These are phyloP conservation scores for Alcis repandata DNA, from an alignment of 2,888 invertebrate genomes.

Conservation along the genomic window DNA sequence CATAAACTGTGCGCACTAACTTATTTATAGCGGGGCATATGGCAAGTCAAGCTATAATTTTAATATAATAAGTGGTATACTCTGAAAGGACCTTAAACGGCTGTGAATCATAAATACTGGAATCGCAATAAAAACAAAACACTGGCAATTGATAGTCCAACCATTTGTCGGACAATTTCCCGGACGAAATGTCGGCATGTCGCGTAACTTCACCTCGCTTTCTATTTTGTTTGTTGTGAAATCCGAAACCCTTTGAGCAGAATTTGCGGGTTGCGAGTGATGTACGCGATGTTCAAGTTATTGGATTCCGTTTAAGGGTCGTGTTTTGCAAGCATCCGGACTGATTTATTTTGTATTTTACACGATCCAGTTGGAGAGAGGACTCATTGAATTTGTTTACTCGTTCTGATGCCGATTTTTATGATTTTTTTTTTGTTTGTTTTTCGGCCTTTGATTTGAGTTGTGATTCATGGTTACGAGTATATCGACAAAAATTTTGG, in stretches of 20 bases:
- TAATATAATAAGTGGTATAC: background rate
- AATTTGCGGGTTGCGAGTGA: constrained; percentile 53
- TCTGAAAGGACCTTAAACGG: background rate
- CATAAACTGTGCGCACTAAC: too few species aligned
- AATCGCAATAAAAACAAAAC: constrained; percentile 15
- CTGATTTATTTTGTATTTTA: constrained; percentile 32
- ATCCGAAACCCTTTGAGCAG: constrained; percentile 53
- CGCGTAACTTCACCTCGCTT: constrained; percentile 44
- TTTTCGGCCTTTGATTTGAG: background rate
- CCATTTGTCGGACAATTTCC: constrained; percentile 23
- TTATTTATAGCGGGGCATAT: too few species aligned
- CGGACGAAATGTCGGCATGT: constrained; percentile 25
- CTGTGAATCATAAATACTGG: constrained; percentile 1
- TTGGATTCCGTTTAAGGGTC: constrained; percentile 35
- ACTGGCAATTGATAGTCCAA: constrained; percentile 8
- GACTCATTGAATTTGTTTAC: constrained; percentile 23
- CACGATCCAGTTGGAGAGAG: constrained; percentile 3
- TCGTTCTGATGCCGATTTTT: constrained; percentile 1
- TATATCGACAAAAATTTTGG: background rate
- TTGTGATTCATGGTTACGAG: background rate
- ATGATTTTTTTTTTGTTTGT: constrained; percentile 20
- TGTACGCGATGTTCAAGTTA: constrained; percentile 49
- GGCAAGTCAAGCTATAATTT: too few species aligned
- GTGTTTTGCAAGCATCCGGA: constrained; percentile 29
- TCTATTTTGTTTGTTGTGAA: constrained; percentile 61